Conservation (phyloP, 2,888 invertebrate genomes). For the Rotaria macrura region DNA sequence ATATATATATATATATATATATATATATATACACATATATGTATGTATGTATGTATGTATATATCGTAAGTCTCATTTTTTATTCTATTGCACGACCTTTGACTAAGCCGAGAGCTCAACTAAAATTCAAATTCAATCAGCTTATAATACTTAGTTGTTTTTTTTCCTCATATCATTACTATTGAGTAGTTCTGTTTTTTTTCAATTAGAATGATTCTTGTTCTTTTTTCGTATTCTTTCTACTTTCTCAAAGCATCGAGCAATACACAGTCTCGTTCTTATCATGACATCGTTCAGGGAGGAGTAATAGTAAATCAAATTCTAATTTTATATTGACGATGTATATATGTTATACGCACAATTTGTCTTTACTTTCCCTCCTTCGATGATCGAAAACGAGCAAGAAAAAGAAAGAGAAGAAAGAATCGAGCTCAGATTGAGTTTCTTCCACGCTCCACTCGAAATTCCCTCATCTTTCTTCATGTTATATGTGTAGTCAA, state of each 20-base stretch:
- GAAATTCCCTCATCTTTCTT: constrained; percentile 12
- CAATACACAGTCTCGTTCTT: not conserved
- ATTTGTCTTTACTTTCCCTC: constrained; percentile 3
- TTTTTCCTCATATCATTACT: not conserved
- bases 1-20: not conserved
- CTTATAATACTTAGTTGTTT: not conserved
- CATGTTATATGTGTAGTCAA: not conserved
- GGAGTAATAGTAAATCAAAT: constrained; percentile 6
- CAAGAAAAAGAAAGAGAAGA: not conserved
- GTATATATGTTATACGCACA: not conserved
- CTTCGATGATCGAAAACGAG: not conserved
- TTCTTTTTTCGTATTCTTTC: not conserved
- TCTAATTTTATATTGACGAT: constrained; percentile 3
- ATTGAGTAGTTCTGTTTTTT: not conserved
- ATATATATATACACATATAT: no score
- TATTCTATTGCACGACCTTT: not conserved
- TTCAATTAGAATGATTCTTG: not conserved
- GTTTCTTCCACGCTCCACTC: constrained; percentile 12
- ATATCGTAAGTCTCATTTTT: not conserved
- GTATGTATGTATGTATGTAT: not conserved
- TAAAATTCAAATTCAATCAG: not conserved
- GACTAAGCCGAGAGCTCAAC: not conserved
- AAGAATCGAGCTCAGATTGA: not conserved
- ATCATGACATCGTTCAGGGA: not conserved
- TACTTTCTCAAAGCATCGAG: not conserved